Evolutionary conservation across 2,888 invertebrate genomes (phyloP), one percentile per base, ranked within the genome.

Genomic region (Allacma fusca): DNA sequence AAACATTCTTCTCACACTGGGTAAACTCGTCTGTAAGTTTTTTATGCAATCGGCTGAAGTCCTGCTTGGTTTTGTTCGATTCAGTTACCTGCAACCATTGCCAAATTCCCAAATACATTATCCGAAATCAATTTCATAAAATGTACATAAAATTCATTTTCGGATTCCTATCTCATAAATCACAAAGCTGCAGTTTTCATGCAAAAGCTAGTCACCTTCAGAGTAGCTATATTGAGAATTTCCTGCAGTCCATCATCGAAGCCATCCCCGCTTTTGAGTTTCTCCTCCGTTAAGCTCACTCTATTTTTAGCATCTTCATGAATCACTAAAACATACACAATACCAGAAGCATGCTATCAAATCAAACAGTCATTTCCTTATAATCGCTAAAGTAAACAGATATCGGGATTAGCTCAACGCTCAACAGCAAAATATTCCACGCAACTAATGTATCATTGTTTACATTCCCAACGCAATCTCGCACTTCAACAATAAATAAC

Each of bases 171-270:
- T n/a, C n/a, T n/a, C n/a, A n/a, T n/a, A n/a, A n/a, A n/a, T n/a
- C n/a, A n/a, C n/a, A n/a, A n/a, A n/a, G n/a, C n/a, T n/a, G n/a
- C n/a, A n/a, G n/a, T n/a, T n/a, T n/a, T n/a, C n/a, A n/a, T 28
- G 44, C 67, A 28, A 50, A 71, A 62, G 70, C 82, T n/a, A n/a
- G n/a, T 86, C 85, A 94, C 94, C 91, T 96, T 94, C 86, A 94
- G 93, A 79, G 96, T 96, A 81, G 96, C 96, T 89, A 96, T 95
- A 88, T 97, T 97, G 80, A 97, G 90, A 91, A 96, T 95, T 88
- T 97, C 97, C 88, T 97, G 97, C 97, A 97, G 97, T 84, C 96
- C 96, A 88, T 93, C 94, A 88, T 97, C 96, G 87, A 97, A 96
- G 87, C 64, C 59, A 34, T 73, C 73, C 21, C 40, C 21, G 50